Evolutionary conservation across 2,113 vertebrate species (phyloP), one percentile per base, ranked within the genome.

Genomic region (Bostrychus sinensis): DNA sequence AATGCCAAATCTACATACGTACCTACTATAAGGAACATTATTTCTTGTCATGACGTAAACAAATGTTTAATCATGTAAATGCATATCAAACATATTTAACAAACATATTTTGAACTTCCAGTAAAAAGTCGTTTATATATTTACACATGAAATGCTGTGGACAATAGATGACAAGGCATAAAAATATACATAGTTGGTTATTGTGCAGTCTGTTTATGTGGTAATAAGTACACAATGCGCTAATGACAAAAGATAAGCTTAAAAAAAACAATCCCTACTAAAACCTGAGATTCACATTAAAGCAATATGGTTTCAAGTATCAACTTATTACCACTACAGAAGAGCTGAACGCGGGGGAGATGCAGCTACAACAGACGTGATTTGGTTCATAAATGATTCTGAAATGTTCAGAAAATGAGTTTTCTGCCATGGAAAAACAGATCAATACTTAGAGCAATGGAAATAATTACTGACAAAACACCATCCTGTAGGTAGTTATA

Each of bases 261-360:
- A 7, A 10, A 19, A 60, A 19, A 77, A 82, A 64, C 56, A 74
- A 76, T 30, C 32, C 32, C 60, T 32, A 78, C 79, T 80, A 85
- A 74, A 87, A 90, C 88, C 86, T 89, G 88, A 90, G 88, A 76
- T 81, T 84, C 56, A 87, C 80, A 70, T 85, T 84, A 87, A 87
- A 88, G 88, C 86, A 75, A 81, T 62, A 86, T 32, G 58, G 78
- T 53, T 84, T 88, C 86, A 89, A 88, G 86, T 81, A 75, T 85
- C 41, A 61, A 82, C 81, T 78, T 78, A 75, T 77, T 50, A 78
- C 68, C 74, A 75, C 83, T 72, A 85, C 62, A 70, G 70, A 70
- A 78, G 73, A 82, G 82, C 80, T n/a, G 77, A 81, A 51, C 14
- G 77, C 67, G 55, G 73, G 81, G 64, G 75, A 83, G 67, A 84